Evolutionary conservation across 2,113 vertebrate species (phyloP).

Genomic region (Paramisgurnus dabryanus): DNA sequence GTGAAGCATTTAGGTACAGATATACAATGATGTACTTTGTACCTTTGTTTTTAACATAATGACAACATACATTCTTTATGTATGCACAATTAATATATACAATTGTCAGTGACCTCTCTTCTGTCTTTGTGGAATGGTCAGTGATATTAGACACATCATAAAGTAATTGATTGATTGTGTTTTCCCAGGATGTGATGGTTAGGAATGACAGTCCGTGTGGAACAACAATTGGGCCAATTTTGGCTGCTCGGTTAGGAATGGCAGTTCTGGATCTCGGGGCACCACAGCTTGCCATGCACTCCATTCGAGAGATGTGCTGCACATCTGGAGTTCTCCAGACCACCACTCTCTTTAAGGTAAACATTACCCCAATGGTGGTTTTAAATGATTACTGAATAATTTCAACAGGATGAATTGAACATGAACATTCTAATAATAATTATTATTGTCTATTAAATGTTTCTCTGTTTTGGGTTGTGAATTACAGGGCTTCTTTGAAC

Average conservation of each 20-base stretch:
- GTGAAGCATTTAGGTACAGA: too few relatives aligned
- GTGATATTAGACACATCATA: neutral
- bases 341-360: slow-evolving; percentile 91
- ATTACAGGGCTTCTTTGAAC: slow-evolving; percentile 90
- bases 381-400: too few relatives aligned
- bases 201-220: slow-evolving; percentile 92
- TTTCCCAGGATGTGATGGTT: slow-evolving; percentile 90
- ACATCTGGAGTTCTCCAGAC: slow-evolving; percentile 90
- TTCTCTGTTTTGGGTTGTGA: slow-evolving; percentile 4
- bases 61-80: neutral
- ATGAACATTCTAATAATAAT: too few relatives aligned
- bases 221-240: slow-evolving; percentile 92
- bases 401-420: too few relatives aligned
- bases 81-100: neutral
- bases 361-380: too few relatives aligned
- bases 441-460: neutral
- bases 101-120: neutral
- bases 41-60: neutral
- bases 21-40: too few relatives aligned
- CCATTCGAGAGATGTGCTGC: slow-evolving; percentile 97
- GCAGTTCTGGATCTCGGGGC: slow-evolving; percentile 88
- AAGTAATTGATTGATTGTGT: rapidly evolving
- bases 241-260: slow-evolving; percentile 88
- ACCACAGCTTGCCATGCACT: slow-evolving; percentile 97
- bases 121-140: neutral